phyloP scores from a whole-genome alignment of 1,140 invertebrate species.

The Lamellibrachia luymesi region DNA sequence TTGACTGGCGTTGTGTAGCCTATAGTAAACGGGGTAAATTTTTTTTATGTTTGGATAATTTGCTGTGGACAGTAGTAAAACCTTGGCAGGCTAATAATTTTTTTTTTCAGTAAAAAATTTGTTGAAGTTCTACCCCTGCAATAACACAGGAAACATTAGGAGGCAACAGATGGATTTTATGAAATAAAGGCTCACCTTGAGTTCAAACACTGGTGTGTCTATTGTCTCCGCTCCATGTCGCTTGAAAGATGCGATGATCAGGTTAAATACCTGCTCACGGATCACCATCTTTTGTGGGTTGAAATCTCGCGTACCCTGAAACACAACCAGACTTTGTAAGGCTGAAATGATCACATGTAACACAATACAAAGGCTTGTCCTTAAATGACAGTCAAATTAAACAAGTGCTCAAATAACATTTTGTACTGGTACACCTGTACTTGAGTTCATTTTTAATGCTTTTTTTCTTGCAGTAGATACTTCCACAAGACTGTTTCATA shows the following conservation, averaged over 20 bases:
- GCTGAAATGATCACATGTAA: neutral
- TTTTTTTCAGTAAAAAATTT: neutral
- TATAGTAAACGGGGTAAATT: too few species aligned
- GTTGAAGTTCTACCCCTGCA: neutral
- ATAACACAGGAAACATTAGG: neutral
- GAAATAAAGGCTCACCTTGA: conserved; percentile 70
- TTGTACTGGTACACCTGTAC: too few species aligned
- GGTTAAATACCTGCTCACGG: conserved; percentile 82
- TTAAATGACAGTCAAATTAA: conserved; percentile 17
- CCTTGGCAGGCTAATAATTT: too few species aligned
- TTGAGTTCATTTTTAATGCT: too few species aligned
- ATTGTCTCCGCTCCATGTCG: conserved; percentile 97
- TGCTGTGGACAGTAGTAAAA: too few species aligned
- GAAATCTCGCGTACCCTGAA: conserved; percentile 91
- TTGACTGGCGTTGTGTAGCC: too few species aligned
- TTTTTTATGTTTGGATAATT: neutral
- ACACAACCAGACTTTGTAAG: neutral
- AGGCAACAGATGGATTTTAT: neutral
- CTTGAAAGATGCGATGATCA: conserved; percentile 89
- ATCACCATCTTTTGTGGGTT: conserved; percentile 91
- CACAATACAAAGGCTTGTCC: too few species aligned
- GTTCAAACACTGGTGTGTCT: conserved; percentile 98
- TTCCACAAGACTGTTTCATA: too few species aligned
- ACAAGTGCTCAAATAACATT: too few species aligned
- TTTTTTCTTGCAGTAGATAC: too few species aligned